Evolutionary conservation across 2,113 vertebrate species (phyloP), one percentile per base, ranked within the genome.

Genomic region (Cyprinodon brontotheroides): DNA sequence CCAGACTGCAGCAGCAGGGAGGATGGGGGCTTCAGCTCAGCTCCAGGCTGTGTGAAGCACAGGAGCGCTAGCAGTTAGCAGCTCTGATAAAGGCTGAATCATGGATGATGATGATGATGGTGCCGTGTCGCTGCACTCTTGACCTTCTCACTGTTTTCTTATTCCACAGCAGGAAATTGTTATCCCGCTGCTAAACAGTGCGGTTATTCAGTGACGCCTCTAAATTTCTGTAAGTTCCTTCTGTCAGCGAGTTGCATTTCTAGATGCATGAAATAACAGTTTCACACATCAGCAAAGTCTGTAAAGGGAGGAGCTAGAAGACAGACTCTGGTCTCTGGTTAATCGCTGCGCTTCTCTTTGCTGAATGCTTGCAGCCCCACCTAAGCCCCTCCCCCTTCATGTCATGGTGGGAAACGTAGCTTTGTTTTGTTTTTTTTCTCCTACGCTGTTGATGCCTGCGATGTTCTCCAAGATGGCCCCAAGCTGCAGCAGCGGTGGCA

Each of bases 221-320:
- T 94, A 93, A 90, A 89, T 88, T 88, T 91, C 91, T 95, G 94
- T 95, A 94, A 94, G 93, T 95, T 89, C 93, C 89, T 93, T 91
- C 90, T 89, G 91, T 92, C 89, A 91, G 89, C 92, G 89, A 89
- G 78, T 86, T 91, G 91, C 91, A 89, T 92, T 93, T 88, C 69
- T 75, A 91, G 83, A 89, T 94, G 93, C 93, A 94, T 94, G 93
- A 93, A 86, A 75, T 79, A 70, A 85, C 80, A 83, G 65, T 84
- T 85, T 88, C 90, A 89, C 70, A 89, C 75, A 84, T 65, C 87
- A 89, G 82, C 79, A 90, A 86, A 91, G 82, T 79, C 70, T 84
- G 62, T 80, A 53, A 72, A 73, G 63, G 61, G 4, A 60, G 37
- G 70, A 63, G 45, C 64, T 11, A 41, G 29, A 1, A 64, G 72